phyloP scores from a whole-genome alignment of 2,113 vertebrate species.

The Megaptera novaeangliae region DNA sequence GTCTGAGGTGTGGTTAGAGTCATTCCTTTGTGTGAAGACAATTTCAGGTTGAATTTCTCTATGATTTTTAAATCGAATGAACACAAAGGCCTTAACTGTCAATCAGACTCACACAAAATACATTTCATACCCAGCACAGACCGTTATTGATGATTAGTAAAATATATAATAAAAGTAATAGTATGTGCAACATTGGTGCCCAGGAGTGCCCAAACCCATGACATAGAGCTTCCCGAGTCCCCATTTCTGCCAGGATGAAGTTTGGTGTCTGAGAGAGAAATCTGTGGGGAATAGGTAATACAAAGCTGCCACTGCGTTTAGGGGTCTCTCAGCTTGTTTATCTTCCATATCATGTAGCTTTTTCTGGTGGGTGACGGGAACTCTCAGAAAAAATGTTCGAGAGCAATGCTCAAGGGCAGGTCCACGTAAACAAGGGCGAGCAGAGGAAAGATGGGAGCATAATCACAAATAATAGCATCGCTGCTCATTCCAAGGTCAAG shows the following conservation, averaged over 20 bases:
- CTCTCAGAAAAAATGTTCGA: neutral
- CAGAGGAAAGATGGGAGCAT: neutral
- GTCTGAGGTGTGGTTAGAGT: neutral
- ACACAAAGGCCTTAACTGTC: neutral
- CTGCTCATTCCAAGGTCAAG: too few species aligned
- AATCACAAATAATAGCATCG: neutral
- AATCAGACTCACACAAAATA: neutral
- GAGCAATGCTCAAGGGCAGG: neutral
- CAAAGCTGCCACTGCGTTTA: neutral
- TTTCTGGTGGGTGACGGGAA: neutral
- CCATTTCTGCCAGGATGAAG: neutral
- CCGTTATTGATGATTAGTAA: neutral
- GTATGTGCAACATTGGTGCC: fast-evolving
- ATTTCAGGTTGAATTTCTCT: neutral
- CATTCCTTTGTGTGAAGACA: neutral
- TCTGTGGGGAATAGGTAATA: fast-evolving
- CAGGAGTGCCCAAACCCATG: neutral
- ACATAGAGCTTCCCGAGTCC: neutral
- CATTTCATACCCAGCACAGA: neutral
- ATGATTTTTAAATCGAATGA: neutral
- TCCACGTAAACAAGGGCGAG: neutral
- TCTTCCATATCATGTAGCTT: neutral
- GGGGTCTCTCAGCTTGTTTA: neutral
- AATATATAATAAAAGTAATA: neutral
- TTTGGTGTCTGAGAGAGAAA: neutral